Evolutionary conservation across 2,888 invertebrate genomes (phyloP).

Genomic region (Ellobium chinense): DNA sequence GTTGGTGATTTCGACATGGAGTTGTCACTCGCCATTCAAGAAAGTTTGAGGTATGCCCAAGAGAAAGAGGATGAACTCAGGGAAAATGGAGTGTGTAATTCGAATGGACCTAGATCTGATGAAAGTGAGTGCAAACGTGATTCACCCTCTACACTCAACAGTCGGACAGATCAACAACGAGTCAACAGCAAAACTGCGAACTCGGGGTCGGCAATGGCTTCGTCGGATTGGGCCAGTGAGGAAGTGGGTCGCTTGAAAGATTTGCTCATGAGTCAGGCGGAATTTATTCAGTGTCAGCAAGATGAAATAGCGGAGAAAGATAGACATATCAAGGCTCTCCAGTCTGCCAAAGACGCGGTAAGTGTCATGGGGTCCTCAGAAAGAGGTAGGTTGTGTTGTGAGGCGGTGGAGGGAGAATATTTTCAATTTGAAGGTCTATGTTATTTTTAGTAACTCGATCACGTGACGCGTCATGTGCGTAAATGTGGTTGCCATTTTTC

Average conservation of each 20-base stretch:
- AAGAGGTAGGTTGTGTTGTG: not conserved
- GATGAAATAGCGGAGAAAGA: constrained; percentile 90
- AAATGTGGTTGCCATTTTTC: constrained; percentile 18
- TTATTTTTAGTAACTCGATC: constrained; percentile 25
- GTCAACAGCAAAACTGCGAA: constrained; percentile 28
- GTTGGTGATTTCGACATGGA: constrained; percentile 64
- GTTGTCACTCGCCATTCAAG: constrained; percentile 67
- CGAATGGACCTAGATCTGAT: constrained; percentile 19
- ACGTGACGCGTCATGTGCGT: constrained; percentile 40
- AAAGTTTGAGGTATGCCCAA: constrained; percentile 68
- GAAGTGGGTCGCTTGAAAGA: constrained; percentile 81
- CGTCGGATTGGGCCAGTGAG: constrained; percentile 33
- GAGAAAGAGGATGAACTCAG: constrained; percentile 55
- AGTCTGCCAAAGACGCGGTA: constrained; percentile 90
- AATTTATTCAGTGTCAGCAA: constrained; percentile 93
- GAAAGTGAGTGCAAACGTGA: constrained; percentile 33
- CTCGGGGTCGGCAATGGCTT: constrained; percentile 9
- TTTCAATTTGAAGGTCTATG: constrained; percentile 11
- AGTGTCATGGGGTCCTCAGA: constrained; percentile 44
- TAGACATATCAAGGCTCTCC: constrained; percentile 85
- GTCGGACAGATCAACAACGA: constrained; percentile 1
- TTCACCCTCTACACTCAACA: not conserved
- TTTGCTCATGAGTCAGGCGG: constrained; percentile 89
- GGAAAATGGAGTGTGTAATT: constrained; percentile 39
- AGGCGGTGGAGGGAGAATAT: not conserved